These are phyloP conservation scores for Eupithecia dodoneata DNA, from an alignment of 2,888 invertebrate species.

Conservation along the genomic window DNA sequence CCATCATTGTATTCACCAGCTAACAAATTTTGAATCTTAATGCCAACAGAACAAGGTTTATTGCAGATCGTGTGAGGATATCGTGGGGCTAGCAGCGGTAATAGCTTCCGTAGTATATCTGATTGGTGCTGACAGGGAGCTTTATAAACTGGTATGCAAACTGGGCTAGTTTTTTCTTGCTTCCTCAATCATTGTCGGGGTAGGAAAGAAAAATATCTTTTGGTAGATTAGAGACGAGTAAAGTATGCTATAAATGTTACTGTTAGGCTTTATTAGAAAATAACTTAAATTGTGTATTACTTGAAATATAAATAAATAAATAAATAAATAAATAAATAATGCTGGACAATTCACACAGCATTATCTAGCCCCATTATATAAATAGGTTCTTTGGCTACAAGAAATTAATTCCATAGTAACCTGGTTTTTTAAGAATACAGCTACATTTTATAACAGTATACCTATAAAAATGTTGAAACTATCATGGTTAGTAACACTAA, in stretches of 20 bases:
- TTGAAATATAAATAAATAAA: too few species aligned
- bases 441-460: neutral
- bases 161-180: constrained; percentile 52
- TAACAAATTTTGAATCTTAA: constrained; percentile 44
- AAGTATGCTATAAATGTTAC: too few species aligned
- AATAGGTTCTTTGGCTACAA: neutral
- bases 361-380: too few species aligned
- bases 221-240: neutral
- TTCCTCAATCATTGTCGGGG: constrained; percentile 40
- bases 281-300: neutral
- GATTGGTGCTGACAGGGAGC: constrained; percentile 57
- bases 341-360: too few species aligned
- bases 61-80: constrained; percentile 25
- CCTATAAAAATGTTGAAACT: too few species aligned
- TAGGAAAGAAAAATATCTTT: constrained; percentile 30
- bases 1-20: constrained; percentile 49
- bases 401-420: neutral
- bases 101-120: constrained; percentile 67
- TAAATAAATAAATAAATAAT: too few species aligned
- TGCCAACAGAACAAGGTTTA: constrained; percentile 18
- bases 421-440: neutral
- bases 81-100: constrained; percentile 51
- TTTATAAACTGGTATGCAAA: constrained; percentile 55
- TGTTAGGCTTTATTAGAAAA: neutral
- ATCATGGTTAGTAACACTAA: too few species aligned